Conservation (phyloP, 2,113 vertebrate genomes). For the Gopherus evgoodei region DNA sequence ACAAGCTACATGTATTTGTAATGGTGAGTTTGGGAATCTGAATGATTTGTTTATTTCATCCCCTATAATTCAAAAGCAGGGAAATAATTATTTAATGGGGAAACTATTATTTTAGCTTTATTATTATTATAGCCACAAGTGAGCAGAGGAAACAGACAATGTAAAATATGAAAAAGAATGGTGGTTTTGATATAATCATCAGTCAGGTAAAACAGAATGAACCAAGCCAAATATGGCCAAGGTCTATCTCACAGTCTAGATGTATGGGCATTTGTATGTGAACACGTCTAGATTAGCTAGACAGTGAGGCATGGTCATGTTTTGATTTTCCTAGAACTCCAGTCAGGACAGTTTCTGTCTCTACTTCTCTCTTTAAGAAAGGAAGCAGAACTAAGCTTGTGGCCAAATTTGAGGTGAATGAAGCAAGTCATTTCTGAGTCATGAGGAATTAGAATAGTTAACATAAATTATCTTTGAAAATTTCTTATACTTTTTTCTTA, state of each 20-base stretch:
- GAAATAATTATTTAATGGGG: conserved; percentile 39
- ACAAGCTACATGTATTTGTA: background rate
- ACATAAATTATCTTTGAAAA: background rate
- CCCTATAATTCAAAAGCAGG: conserved; percentile 8
- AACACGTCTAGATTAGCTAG: background rate
- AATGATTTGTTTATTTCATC: background rate
- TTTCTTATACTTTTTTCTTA: background rate
- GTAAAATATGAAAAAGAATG: background rate
- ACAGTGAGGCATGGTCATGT: background rate
- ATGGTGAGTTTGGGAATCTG: conserved; percentile 10
- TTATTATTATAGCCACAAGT: background rate
- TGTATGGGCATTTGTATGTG: background rate
- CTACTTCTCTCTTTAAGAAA: background rate
- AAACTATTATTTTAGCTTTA: conserved; percentile 34
- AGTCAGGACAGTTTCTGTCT: background rate
- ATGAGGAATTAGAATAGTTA: background rate
- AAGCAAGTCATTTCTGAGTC: background rate
- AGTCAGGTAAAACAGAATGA: conserved; percentile 4
- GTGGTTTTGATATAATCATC: background rate
- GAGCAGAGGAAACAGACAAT: conserved; percentile 3
- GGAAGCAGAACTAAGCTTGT: background rate
- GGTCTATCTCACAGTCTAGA: background rate
- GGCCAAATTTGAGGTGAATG: background rate
- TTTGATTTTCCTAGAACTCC: background rate
- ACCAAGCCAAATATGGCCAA: background rate